These are phyloP conservation scores for Erebia epiphron DNA, from an alignment of 2,888 invertebrate genomes.

Conservation along the genomic window DNA sequence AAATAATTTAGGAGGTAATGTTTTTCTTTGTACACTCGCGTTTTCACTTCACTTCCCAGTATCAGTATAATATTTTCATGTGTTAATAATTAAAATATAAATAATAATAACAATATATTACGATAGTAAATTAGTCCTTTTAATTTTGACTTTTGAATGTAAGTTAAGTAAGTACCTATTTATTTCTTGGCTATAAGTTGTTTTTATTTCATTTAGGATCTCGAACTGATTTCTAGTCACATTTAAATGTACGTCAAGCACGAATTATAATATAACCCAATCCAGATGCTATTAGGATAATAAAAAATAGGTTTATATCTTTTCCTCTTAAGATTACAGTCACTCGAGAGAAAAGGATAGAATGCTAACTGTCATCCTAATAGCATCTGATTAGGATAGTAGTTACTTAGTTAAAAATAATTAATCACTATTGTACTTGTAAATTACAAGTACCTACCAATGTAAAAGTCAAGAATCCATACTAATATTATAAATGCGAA, in stretches of 20 bases:
- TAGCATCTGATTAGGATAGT: too few relatives aligned
- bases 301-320: too few relatives aligned
- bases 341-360: too few relatives aligned
- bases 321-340: too few relatives aligned
- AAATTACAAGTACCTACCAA: too few relatives aligned
- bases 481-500: too few relatives aligned
- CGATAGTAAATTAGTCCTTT: neutral
- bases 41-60: neutral
- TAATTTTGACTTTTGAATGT: neutral
- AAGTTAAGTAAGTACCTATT: neutral
- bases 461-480: too few relatives aligned
- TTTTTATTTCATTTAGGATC: slow-evolving; percentile 22
- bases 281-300: too few relatives aligned
- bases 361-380: too few relatives aligned
- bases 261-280: neutral
- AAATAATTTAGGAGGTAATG: too few relatives aligned
- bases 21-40: neutral
- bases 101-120: neutral
- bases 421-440: too few relatives aligned
- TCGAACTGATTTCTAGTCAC: slow-evolving; percentile 32
- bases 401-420: too few relatives aligned
- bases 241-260: slow-evolving; percentile 6
- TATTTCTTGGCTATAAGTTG: neutral
- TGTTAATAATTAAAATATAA: neutral
- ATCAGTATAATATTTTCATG: neutral